A percentile compares a stretch with the other conserved stretches of the same genome.
phyloP scores from a whole-genome alignment of 2,797 vertebrate genomes.

The Neoniphon sammara region DNA sequence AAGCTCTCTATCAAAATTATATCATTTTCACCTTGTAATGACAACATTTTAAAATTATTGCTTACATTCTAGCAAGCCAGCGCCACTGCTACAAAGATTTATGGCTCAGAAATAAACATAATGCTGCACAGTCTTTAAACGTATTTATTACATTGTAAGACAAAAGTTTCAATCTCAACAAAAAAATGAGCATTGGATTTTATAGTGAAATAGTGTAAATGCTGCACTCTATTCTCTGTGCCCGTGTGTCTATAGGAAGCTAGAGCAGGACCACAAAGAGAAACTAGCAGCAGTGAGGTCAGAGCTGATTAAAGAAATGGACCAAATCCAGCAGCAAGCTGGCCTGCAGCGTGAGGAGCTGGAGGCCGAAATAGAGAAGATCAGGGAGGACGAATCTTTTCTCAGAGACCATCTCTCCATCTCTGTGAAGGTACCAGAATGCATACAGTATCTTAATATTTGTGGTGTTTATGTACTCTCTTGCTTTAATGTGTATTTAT shows the following conservation, averaged over 20 bases:
- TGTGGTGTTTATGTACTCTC: neutral
- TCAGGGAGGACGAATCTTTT: slow-evolving; percentile 89
- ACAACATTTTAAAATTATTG: no score
- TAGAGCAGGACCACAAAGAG: slow-evolving; percentile 95
- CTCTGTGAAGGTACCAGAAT: slow-evolving; percentile 87
- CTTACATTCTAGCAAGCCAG: no score
- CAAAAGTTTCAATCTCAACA: neutral
- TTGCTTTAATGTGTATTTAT: neutral
- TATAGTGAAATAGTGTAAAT: neutral
- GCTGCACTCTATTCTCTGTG: neutral
- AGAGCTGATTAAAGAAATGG: slow-evolving; percentile 88
- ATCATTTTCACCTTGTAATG: no score
- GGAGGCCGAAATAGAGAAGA: slow-evolving; percentile 89
- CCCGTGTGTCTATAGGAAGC: slow-evolving; percentile 82
- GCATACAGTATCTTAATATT: neutral
- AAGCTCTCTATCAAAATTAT: neutral
- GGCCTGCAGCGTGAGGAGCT: slow-evolving; percentile 87
- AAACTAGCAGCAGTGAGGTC: slow-evolving; percentile 79
- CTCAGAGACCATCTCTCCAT: slow-evolving; percentile 90
- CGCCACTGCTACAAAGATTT: no score
- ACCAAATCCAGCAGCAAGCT: slow-evolving; percentile 91
- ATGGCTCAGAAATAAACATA: no score
- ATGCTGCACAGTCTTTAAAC: no score
- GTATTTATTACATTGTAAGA: no score
- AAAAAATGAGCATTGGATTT: neutral